These are phyloP conservation scores for Leptopilina boulardi DNA, from an alignment of 1,140 invertebrate genomes.

Conservation along the genomic window DNA sequence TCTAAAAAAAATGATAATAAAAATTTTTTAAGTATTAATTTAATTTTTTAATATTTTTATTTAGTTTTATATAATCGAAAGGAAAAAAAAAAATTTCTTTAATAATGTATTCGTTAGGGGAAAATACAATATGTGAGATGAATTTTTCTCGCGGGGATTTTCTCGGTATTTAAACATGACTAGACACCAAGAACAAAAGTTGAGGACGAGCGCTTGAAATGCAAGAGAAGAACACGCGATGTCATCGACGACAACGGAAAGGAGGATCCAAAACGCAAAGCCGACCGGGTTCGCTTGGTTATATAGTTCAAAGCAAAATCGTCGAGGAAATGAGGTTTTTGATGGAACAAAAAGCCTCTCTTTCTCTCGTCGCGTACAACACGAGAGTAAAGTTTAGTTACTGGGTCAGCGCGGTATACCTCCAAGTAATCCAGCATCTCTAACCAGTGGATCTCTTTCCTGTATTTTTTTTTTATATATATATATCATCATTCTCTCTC, in stretches of 20 bases:
- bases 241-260: conserved; percentile 18
- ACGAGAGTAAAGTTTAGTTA: conserved; percentile 42
- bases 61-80: too few relatives aligned
- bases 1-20: too few relatives aligned
- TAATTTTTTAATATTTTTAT: too few relatives aligned
- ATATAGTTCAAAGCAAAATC: conserved; percentile 27
- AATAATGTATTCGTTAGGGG: too few relatives aligned
- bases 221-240: conserved; percentile 15
- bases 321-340: conserved; percentile 52
- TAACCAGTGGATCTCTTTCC: conserved; percentile 12
- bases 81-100: too few relatives aligned
- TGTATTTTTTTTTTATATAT: too few relatives aligned
- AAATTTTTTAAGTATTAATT: too few relatives aligned
- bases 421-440: conserved; percentile 32
- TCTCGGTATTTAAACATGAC: too few relatives aligned
- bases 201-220: conserved; percentile 23
- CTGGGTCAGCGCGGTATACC: conserved; percentile 42
- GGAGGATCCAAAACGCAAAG: conserved; percentile 15
- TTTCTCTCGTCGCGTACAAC: not conserved
- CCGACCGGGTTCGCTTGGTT: not conserved
- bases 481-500: not conserved
- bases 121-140: too few relatives aligned
- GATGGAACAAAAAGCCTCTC: conserved; percentile 46
- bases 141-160: too few relatives aligned
- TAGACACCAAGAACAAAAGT: conserved; percentile 34